Evolutionary conservation across 2,113 vertebrate species (phyloP).

Genomic region (Bubo scandiacus): DNA sequence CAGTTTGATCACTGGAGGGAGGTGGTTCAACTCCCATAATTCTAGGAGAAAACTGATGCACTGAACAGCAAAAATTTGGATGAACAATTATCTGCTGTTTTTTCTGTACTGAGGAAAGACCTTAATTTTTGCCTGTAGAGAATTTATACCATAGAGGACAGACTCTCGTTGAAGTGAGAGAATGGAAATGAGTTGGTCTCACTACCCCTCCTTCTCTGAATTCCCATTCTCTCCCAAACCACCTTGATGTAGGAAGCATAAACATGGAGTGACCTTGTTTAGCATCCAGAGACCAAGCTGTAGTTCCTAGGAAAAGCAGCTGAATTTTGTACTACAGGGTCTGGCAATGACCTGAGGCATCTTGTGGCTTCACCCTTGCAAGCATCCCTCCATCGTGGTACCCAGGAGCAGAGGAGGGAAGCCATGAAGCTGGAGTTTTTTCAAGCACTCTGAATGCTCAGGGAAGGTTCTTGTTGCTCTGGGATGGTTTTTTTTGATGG

Average conservation of each 20-base stretch:
- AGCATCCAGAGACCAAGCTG: not conserved
- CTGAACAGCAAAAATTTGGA: not conserved
- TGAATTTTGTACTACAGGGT: not conserved
- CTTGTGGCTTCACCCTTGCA: accelerated
- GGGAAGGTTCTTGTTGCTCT: not conserved
- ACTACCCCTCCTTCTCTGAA: not conserved
- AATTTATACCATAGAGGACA: not conserved
- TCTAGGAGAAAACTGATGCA: not conserved
- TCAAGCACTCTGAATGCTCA: not conserved
- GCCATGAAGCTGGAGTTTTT: not conserved
- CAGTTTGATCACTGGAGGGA: not conserved
- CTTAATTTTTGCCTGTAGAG: not conserved
- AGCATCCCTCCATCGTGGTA: accelerated
- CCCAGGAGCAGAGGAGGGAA: not conserved
- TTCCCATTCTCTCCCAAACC: not conserved
- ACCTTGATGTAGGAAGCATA: not conserved
- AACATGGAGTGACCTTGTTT: not conserved
- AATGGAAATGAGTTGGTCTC: not conserved
- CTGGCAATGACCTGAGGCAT: not conserved
- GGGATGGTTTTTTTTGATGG: not conserved
- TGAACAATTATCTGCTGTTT: not conserved
- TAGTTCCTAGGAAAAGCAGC: not conserved
- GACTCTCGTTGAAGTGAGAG: not conserved
- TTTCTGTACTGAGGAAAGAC: not conserved
- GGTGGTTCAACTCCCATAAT: not conserved